phyloP scores from a whole-genome alignment of 2,888 invertebrate species.

The Xestia xanthographa region DNA sequence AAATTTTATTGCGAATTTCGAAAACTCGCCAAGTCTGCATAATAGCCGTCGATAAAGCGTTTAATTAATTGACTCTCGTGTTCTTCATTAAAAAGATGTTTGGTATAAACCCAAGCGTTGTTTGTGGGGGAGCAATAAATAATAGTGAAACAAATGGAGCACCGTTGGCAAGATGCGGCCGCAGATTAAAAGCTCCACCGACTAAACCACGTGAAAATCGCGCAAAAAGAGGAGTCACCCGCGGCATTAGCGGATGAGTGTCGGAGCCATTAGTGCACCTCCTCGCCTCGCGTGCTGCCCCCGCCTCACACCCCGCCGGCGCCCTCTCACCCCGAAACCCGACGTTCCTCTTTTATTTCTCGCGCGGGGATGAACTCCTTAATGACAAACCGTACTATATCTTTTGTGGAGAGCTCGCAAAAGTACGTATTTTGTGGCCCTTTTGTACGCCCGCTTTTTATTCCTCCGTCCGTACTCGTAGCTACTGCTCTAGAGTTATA shows the following conservation, averaged over 20 bases:
- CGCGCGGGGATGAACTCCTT: slow-evolving; percentile 91
- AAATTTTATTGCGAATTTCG: slow-evolving; percentile 54
- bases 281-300: slow-evolving; percentile 69
- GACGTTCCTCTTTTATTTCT: slow-evolving; percentile 90
- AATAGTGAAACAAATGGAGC: slow-evolving; percentile 82
- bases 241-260: slow-evolving; percentile 91
- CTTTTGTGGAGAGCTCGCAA: slow-evolving; percentile 90
- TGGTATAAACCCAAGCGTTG: slow-evolving; percentile 46
- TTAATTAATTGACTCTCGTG: slow-evolving; percentile 47
- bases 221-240: slow-evolving; percentile 90
- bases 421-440: slow-evolving; percentile 90
- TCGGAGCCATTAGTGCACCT: slow-evolving; percentile 89
- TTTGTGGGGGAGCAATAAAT: slow-evolving; percentile 60
- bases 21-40: slow-evolving; percentile 44
- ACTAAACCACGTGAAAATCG: slow-evolving; percentile 90
- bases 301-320: slow-evolving; percentile 68
- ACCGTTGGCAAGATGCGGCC: slow-evolving; percentile 85
- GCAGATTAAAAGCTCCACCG: slow-evolving; percentile 89
- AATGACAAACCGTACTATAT: slow-evolving; percentile 91
- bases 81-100: slow-evolving; percentile 44
- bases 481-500: slow-evolving; percentile 72
- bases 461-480: slow-evolving; percentile 79
- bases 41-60: slow-evolving; percentile 42
- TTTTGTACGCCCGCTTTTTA: slow-evolving; percentile 89
- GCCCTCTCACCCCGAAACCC: slow-evolving; percentile 81